A percentile compares a stretch with the other conserved stretches of the same genome.
Evolutionary conservation across 2,888 invertebrate genomes (phyloP).

Genomic region (Emmelina monodactyla): DNA sequence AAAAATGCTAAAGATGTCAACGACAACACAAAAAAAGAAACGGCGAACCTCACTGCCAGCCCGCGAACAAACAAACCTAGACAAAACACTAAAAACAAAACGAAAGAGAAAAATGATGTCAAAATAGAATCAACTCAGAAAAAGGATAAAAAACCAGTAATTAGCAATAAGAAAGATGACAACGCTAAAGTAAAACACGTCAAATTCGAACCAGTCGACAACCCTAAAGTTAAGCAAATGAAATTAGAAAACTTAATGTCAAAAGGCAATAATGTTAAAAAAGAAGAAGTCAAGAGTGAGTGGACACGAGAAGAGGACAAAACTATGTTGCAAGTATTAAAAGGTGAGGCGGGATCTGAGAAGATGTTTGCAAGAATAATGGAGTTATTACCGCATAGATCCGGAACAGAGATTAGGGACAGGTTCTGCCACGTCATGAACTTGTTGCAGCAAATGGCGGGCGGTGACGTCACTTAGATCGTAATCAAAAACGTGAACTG

Average conservation of each 20-base stretch:
- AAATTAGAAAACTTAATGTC: slow-evolving; percentile 6
- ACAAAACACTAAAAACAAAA: slow-evolving; percentile 25
- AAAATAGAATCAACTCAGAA: slow-evolving; percentile 19
- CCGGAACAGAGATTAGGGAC: slow-evolving; percentile 66
- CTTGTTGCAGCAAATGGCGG: slow-evolving; percentile 69
- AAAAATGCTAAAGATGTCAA: slow-evolving; percentile 48
- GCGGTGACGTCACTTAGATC: slow-evolving; percentile 52
- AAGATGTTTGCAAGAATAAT: slow-evolving; percentile 68
- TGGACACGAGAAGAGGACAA: slow-evolving; percentile 88
- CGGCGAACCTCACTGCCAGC: slow-evolving; percentile 31
- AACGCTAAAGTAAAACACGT: slow-evolving; percentile 27
- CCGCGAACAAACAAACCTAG: slow-evolving; percentile 30
- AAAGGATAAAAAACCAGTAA: slow-evolving; percentile 30
- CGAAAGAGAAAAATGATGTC: slow-evolving; percentile 14
- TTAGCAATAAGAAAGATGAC: slow-evolving; percentile 26
- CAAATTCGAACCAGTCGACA: slow-evolving; percentile 32
- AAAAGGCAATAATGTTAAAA: background rate
- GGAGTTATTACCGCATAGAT: slow-evolving; percentile 61
- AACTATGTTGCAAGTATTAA: slow-evolving; percentile 78
- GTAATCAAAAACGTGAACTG: background rate
- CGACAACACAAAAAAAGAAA: slow-evolving; percentile 46
- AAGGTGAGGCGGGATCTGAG: slow-evolving; percentile 71
- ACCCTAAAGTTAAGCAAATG: slow-evolving; percentile 3
- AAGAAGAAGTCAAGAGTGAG: slow-evolving; percentile 13
- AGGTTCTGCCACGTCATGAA: slow-evolving; percentile 69